Conservation (phyloP, 2,113 vertebrate species). For the Brevimyrus niger region DNA sequence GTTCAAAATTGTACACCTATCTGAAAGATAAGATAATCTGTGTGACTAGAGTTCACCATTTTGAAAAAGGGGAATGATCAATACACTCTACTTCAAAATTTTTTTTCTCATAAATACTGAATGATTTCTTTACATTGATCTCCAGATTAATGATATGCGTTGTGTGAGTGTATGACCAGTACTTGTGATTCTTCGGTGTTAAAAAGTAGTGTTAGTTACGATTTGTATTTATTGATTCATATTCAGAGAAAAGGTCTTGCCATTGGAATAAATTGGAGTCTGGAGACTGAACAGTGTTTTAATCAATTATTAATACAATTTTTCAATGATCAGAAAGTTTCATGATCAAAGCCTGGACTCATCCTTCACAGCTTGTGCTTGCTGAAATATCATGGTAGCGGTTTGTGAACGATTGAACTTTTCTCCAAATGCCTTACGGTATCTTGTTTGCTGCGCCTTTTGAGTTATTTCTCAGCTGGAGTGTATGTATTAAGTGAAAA, state of each 20-base stretch:
- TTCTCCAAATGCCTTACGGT: constrained; percentile 52
- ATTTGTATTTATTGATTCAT: constrained; percentile 27
- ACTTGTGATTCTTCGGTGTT: background rate
- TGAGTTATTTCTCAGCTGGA: constrained; percentile 43
- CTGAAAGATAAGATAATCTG: background rate
- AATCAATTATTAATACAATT: constrained; percentile 84
- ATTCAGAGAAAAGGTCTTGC: constrained; percentile 36
- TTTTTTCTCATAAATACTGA: background rate
- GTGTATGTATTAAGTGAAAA: constrained; percentile 22
- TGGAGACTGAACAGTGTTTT: constrained; percentile 57
- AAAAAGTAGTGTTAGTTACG: background rate
- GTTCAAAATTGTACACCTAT: background rate
- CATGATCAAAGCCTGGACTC: constrained; percentile 72
- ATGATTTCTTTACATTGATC: constrained; percentile 8
- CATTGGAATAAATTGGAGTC: constrained; percentile 51
- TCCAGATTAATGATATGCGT: constrained; percentile 13
- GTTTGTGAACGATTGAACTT: constrained; percentile 57
- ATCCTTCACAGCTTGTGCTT: constrained; percentile 56
- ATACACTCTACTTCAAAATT: background rate
- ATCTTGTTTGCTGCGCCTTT: constrained; percentile 42
- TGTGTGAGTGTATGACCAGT: background rate
- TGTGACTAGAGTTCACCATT: background rate
- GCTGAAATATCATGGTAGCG: constrained; percentile 65
- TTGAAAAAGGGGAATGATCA: constrained; percentile 1
- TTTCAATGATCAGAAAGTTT: constrained; percentile 69